Conservation (phyloP, 2,888 invertebrate genomes). For the Nomada ruficornis region DNA sequence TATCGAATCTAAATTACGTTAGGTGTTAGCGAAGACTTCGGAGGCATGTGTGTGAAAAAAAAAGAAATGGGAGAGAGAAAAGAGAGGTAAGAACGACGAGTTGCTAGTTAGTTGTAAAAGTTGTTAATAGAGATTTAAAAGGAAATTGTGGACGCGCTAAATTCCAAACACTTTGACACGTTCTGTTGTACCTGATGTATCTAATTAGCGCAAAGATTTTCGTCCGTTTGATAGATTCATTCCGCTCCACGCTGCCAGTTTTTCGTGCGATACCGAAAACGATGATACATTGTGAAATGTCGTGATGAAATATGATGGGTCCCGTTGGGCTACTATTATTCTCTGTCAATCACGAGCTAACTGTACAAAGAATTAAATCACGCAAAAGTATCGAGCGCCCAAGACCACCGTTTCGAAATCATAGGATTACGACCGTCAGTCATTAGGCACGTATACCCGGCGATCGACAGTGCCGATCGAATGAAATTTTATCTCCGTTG, state of each 20-base stretch:
- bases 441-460: background rate
- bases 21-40: background rate
- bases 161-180: too few species aligned
- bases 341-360: background rate
- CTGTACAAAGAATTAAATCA: background rate
- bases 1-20: background rate
- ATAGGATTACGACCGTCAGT: background rate
- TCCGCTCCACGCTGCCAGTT: background rate
- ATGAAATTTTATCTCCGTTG: slow-evolving; percentile 36
- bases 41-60: background rate
- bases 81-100: too few species aligned
- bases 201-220: too few species aligned
- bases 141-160: too few species aligned
- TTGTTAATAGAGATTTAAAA: too few species aligned
- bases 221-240: too few species aligned
- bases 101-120: too few species aligned
- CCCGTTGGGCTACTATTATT: background rate
- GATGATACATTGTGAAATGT: background rate
- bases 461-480: slow-evolving; percentile 14
- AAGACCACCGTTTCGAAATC: slow-evolving; percentile 22
- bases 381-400: background rate
- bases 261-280: background rate
- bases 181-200: too few species aligned
- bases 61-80: background rate
- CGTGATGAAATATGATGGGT: background rate